These are phyloP conservation scores for Apamea sordens DNA, from an alignment of 2,888 invertebrate genomes.

Conservation along the genomic window DNA sequence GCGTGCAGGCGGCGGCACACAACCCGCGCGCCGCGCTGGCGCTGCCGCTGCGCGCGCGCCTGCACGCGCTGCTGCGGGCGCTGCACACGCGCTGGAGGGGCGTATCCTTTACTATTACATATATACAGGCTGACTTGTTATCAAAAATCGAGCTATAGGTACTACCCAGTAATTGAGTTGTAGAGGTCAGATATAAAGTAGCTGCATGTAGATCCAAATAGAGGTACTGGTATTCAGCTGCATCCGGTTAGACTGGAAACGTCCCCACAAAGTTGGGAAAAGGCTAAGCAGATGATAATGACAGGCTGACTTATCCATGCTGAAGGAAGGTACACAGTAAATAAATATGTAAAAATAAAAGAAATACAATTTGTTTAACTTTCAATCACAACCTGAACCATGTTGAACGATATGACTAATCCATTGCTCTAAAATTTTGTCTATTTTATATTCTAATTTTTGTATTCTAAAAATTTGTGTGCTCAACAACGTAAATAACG, in stretches of 20 bases:
- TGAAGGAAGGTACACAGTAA: background rate
- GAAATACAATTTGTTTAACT: background rate
- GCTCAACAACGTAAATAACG: background rate
- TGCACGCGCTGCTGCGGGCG: slow-evolving; percentile 92
- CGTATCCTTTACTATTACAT: slow-evolving; percentile 89
- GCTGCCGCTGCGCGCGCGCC: slow-evolving; percentile 92
- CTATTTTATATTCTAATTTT: too few species aligned
- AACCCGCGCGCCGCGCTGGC: slow-evolving; percentile 93
- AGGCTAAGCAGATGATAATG: background rate
- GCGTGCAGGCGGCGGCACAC: slow-evolving; percentile 94
- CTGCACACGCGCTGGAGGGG: slow-evolving; percentile 93
- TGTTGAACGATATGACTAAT: too few species aligned
- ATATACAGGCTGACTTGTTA: too few species aligned
- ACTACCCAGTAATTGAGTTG: too few species aligned
- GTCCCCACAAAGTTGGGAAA: background rate
- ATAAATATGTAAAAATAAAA: background rate
- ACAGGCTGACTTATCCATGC: background rate
- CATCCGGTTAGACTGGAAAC: background rate
- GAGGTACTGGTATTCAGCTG: background rate
- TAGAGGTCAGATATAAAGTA: too few species aligned
- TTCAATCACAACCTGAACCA: background rate
- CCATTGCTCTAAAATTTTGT: too few species aligned
- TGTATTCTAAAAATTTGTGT: too few species aligned
- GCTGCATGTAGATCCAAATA: background rate
- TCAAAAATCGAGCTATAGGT: too few species aligned